Evolutionary conservation across 2,797 vertebrate species (phyloP).

Genomic region (Gymnoscopelus braueri): DNA sequence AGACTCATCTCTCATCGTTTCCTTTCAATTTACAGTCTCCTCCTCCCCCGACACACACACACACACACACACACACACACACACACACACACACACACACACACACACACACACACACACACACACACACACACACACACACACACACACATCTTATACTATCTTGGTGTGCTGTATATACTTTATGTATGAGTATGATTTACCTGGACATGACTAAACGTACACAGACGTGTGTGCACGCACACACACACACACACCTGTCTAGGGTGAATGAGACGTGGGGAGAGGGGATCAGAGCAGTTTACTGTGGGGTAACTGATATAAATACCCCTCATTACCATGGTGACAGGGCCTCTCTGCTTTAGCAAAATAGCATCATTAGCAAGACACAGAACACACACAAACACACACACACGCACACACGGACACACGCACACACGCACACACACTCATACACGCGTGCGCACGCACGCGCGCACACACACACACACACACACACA

Average conservation of each 20-base stretch:
- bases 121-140: not conserved
- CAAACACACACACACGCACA: conserved; percentile 35
- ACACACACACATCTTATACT: not conserved
- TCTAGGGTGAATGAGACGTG: conserved; percentile 65
- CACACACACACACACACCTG: conserved; percentile 37
- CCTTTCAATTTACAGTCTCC: conserved; percentile 75
- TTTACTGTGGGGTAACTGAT: conserved; percentile 76
- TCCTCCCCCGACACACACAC: conserved; percentile 52
- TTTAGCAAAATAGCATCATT: conserved; percentile 79
- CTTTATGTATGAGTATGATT: too few species aligned
- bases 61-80: conserved; percentile 7
- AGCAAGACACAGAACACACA: conserved; percentile 47
- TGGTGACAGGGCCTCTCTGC: conserved; percentile 72
- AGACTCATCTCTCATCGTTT: conserved; percentile 81
- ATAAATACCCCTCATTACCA: conserved; percentile 80
- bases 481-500: conserved; percentile 9
- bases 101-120: too few species aligned
- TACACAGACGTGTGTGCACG: not conserved
- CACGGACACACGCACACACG: conserved; percentile 6
- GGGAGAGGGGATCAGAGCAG: conserved; percentile 62
- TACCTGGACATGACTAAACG: too few species aligned
- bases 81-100: not conserved
- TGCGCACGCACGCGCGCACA: conserved; percentile 16
- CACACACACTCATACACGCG: conserved; percentile 7
- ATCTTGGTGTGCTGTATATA: too few species aligned